phyloP scores from a whole-genome alignment of 2,888 invertebrate species.

The Chouioia cunea region DNA sequence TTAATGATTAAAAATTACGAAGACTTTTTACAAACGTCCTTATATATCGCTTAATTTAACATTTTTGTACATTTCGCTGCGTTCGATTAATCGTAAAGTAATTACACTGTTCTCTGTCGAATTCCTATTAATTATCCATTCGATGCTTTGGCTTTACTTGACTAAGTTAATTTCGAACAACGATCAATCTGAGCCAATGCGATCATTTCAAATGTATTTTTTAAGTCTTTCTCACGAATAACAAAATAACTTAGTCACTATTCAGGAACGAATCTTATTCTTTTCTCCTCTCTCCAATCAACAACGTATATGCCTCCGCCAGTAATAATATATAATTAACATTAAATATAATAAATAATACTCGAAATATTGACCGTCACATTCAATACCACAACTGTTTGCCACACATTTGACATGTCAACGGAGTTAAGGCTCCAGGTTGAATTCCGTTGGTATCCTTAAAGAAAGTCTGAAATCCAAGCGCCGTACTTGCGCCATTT shows the following conservation, averaged over 20 bases:
- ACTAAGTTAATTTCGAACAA: conserved; percentile 53
- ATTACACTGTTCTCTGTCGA: conserved; percentile 49
- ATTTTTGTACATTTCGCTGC: conserved; percentile 63
- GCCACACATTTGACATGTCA: background rate
- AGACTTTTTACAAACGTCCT: conserved; percentile 55
- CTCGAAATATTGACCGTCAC: conserved; percentile 34
- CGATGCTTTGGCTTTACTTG: conserved; percentile 54
- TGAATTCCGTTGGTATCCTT: conserved; percentile 10
- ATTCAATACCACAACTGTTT: conserved; percentile 4
- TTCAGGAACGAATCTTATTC: conserved; percentile 46
- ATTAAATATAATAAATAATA: conserved; percentile 47
- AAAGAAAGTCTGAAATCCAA: background rate
- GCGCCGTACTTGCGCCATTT: background rate
- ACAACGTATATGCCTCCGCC: conserved; percentile 40
- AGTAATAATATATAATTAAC: conserved; percentile 44
- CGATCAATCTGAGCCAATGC: conserved; percentile 43
- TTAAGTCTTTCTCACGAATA: conserved; percentile 35
- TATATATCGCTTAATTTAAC: conserved; percentile 55
- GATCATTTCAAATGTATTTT: conserved; percentile 14
- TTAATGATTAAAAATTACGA: conserved; percentile 63
- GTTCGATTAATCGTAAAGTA: conserved; percentile 49
- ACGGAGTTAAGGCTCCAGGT: conserved; percentile 26
- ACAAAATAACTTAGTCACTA: conserved; percentile 47
- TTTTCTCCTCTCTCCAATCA: conserved; percentile 36
- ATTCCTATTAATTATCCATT: conserved; percentile 47